phyloP scores from a whole-genome alignment of 2,113 vertebrate species.

The Cynopterus brachyotis region DNA sequence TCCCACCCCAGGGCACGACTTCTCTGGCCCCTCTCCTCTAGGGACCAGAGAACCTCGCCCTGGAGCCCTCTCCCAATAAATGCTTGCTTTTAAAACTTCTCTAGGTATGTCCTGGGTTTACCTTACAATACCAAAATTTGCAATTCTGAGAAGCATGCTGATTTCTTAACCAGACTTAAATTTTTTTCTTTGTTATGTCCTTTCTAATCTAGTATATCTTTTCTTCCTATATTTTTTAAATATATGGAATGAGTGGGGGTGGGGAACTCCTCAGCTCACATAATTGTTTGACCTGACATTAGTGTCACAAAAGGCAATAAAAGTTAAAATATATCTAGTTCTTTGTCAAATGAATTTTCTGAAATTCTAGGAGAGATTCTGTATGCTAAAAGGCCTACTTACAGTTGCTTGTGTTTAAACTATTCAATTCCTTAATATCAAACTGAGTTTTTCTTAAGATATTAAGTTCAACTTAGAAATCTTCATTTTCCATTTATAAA shows the following conservation, averaged over 20 bases:
- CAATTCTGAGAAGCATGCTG: neutral
- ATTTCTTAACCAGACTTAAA: neutral
- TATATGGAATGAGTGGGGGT: neutral
- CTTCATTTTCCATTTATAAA: neutral
- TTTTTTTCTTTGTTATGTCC: neutral
- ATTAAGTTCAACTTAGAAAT: neutral
- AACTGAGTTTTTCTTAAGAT: neutral
- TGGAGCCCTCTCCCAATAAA: too few relatives aligned
- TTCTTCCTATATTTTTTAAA: neutral
- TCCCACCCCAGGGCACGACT: too few relatives aligned
- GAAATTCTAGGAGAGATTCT: neutral
- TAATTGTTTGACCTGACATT: neutral
- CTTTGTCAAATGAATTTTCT: constrained; percentile 10
- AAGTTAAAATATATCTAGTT: neutral
- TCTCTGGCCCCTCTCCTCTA: too few relatives aligned
- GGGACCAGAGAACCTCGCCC: too few relatives aligned
- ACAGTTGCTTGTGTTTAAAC: neutral
- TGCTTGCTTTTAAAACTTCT: too few relatives aligned
- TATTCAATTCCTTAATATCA: neutral
- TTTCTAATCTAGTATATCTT: neutral
- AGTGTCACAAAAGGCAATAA: neutral
- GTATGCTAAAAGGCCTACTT: neutral
- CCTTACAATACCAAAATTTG: neutral
- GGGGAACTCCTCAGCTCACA: neutral
- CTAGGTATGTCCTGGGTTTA: too few relatives aligned